Percentiles rank a stretch among this genome's conserved stretches.
Evolutionary conservation across 2,113 vertebrate species (phyloP).

Genomic region (Rattus rattus): DNA sequence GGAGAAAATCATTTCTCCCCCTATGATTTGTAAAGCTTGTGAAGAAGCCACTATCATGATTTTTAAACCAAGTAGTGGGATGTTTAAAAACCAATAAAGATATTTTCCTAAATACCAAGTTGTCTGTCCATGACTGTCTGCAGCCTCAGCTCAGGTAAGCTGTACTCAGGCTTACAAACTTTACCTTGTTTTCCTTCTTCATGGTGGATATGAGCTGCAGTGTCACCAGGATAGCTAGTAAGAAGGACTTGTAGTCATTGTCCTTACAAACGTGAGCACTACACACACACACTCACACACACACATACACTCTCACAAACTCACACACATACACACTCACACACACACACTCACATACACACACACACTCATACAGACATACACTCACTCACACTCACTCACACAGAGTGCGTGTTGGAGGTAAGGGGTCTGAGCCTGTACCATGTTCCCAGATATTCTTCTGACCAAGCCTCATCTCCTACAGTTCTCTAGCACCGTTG

Average conservation of each 20-base stretch:
- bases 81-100: constrained; percentile 77
- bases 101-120: constrained; percentile 66
- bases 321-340: not conserved
- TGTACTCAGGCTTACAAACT: not conserved
- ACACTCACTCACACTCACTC: not conserved
- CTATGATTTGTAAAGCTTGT: constrained; percentile 66
- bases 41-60: constrained; percentile 15
- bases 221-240: not conserved
- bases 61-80: constrained; percentile 61
- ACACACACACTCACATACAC: too few species aligned
- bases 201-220: not conserved
- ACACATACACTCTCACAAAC: not conserved
- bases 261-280: not conserved
- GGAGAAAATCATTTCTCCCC: constrained; percentile 39
- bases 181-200: not conserved
- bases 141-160: not conserved
- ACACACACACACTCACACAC: not conserved
- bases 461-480: not conserved
- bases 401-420: not conserved
- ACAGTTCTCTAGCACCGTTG: not conserved
- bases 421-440: too few species aligned
- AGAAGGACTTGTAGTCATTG: not conserved
- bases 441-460: not conserved
- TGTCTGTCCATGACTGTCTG: not conserved
- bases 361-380: too few species aligned